These are phyloP conservation scores for Holcopasites calliopsidis DNA, from an alignment of 1,140 invertebrate genomes.

Conservation along the genomic window DNA sequence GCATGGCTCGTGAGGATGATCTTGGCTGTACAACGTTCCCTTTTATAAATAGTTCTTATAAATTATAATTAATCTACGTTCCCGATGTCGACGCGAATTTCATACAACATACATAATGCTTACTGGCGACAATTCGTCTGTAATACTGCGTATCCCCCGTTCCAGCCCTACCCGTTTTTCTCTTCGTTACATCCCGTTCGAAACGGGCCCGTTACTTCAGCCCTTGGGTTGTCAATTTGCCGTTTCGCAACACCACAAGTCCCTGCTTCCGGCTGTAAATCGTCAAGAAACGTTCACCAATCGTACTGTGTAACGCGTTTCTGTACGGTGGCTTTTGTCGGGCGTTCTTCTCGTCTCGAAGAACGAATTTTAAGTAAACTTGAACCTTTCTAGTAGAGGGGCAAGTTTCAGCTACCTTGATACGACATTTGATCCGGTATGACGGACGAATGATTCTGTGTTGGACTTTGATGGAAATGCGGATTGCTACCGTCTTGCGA, in stretches of 20 bases:
- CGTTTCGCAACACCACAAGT: neutral
- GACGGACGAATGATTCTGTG: slow-evolving; percentile 77
- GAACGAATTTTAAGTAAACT: slow-evolving; percentile 61
- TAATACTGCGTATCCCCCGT: slow-evolving; percentile 76
- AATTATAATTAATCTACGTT: slow-evolving; percentile 66
- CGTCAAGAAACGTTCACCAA: slow-evolving; percentile 15
- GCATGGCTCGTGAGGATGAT: slow-evolving; percentile 47
- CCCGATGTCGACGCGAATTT: slow-evolving; percentile 53
- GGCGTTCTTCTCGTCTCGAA: slow-evolving; percentile 16
- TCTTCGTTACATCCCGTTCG: neutral
- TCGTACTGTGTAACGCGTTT: slow-evolving; percentile 28
- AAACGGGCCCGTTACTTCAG: neutral
- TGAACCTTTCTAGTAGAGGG: slow-evolving; percentile 75
- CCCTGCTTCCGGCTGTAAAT: neutral
- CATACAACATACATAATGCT: slow-evolving; percentile 65
- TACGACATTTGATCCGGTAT: slow-evolving; percentile 79
- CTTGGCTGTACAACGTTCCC: slow-evolving; percentile 60
- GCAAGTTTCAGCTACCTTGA: slow-evolving; percentile 80
- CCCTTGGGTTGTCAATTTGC: neutral
- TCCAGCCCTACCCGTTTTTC: slow-evolving; percentile 3
- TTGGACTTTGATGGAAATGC: slow-evolving; percentile 77
- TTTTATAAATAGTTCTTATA: slow-evolving; percentile 75
- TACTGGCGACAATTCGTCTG: slow-evolving; percentile 67
- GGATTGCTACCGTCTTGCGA: slow-evolving; percentile 77
- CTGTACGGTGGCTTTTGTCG: slow-evolving; percentile 5